These are phyloP conservation scores for Elysia crispata DNA, from an alignment of 2,888 invertebrate species.

Conservation along the genomic window DNA sequence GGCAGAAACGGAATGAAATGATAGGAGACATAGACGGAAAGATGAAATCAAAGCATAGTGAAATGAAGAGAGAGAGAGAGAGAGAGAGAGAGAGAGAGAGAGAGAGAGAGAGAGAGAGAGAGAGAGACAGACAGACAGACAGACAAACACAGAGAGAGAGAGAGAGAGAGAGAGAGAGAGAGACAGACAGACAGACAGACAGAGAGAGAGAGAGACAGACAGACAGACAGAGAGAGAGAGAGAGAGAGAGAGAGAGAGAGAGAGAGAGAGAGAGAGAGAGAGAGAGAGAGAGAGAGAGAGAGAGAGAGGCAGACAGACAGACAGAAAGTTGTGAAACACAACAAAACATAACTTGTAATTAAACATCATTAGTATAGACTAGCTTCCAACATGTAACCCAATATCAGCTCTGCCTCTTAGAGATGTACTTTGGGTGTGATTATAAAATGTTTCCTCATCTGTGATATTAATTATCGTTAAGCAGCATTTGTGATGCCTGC, in stretches of 20 bases:
- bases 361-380: no score
- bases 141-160: background rate
- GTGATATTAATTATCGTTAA: no score
- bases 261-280: conserved; percentile 1
- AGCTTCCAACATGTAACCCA: no score
- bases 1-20: no score
- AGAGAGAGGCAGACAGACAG: conserved; percentile 26
- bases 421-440: no score
- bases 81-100: background rate
- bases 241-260: background rate
- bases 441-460: no score
- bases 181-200: background rate
- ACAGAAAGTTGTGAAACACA: conserved; percentile 11
- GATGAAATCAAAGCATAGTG: background rate
- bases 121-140: background rate
- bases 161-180: background rate
- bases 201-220: conserved; percentile 14
- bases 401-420: no score
- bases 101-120: background rate
- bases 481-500: no score
- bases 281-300: conserved; percentile 5
- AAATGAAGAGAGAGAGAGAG: background rate
- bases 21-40: no score
- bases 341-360: no score
- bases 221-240: background rate